phyloP scores from a whole-genome alignment of 1,140 invertebrate species.

The Matsumurasca onukii region DNA sequence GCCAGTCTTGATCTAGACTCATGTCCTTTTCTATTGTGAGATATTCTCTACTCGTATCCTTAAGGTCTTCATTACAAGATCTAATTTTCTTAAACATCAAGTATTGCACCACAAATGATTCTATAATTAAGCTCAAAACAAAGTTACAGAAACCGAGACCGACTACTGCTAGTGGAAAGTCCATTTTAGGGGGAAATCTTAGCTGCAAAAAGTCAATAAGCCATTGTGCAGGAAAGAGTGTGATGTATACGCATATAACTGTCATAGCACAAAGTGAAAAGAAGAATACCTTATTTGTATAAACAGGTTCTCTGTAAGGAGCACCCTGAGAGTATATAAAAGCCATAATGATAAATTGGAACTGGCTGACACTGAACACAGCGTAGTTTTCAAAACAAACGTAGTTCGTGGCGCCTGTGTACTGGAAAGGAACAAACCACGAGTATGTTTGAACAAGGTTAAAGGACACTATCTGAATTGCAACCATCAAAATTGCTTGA shows the following conservation, averaged over 20 bases:
- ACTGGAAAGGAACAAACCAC: constrained; percentile 70
- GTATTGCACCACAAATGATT: constrained; percentile 58
- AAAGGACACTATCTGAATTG: constrained; percentile 68
- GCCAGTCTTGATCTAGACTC: constrained; percentile 59
- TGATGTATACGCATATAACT: constrained; percentile 64
- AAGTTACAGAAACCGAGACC: constrained; percentile 59
- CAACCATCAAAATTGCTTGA: constrained; percentile 69
- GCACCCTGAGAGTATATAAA: constrained; percentile 88
- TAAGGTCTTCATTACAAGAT: constrained; percentile 53
- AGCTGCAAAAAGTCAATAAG: constrained; percentile 62
- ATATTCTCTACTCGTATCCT: constrained; percentile 62
- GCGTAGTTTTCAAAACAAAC: constrained; percentile 79
- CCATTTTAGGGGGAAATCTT: constrained; percentile 60
- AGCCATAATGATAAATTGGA: constrained; percentile 91
- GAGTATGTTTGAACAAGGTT: constrained; percentile 60
- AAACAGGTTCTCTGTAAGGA: constrained; percentile 83
- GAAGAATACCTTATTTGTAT: constrained; percentile 73
- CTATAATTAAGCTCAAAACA: constrained; percentile 55
- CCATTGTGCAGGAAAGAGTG: constrained; percentile 65
- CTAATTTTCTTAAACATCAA: constrained; percentile 58
- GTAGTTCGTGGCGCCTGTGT: constrained; percentile 50
- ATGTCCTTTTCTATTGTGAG: constrained; percentile 59
- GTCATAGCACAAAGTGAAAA: constrained; percentile 63
- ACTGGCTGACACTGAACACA: constrained; percentile 84
- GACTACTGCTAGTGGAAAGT: constrained; percentile 64